A percentile compares a stretch with the other conserved stretches of the same genome.
Evolutionary conservation across 2,113 vertebrate genomes (phyloP).

Genomic region (Ammodramus savannarum): DNA sequence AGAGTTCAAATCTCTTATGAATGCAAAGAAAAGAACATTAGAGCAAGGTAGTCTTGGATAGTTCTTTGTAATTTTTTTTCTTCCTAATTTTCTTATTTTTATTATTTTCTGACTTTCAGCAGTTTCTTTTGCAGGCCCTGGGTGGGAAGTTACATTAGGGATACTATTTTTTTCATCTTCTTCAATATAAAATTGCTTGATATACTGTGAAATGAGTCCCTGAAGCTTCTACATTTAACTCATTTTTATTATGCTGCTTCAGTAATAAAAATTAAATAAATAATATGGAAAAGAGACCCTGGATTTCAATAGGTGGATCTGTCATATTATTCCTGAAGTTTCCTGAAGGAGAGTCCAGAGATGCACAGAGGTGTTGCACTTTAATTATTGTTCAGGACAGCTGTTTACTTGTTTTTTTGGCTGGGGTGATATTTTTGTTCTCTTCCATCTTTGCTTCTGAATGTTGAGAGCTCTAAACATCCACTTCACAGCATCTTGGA

Average conservation of each 20-base stretch:
- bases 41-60: background rate
- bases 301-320: background rate
- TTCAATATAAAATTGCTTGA: background rate
- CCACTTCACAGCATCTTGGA: background rate
- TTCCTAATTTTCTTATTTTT: background rate
- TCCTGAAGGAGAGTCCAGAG: background rate
- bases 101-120: background rate
- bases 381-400: background rate
- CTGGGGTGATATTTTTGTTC: background rate
- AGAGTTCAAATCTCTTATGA: background rate
- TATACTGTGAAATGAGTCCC: constrained; percentile 19
- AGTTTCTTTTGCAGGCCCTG: background rate
- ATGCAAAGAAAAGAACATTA: background rate
- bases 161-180: constrained; percentile 14
- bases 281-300: background rate
- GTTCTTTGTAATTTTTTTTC: background rate
- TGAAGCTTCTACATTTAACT: constrained; percentile 1
- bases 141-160: background rate
- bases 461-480: background rate
- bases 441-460: background rate
- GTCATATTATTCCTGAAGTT: background rate
- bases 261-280: background rate
- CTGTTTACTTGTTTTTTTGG: background rate
- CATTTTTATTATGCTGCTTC: background rate
- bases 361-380: background rate